Conservation (phyloP, 2,888 invertebrate species). For the Phyllotreta striolata region DNA sequence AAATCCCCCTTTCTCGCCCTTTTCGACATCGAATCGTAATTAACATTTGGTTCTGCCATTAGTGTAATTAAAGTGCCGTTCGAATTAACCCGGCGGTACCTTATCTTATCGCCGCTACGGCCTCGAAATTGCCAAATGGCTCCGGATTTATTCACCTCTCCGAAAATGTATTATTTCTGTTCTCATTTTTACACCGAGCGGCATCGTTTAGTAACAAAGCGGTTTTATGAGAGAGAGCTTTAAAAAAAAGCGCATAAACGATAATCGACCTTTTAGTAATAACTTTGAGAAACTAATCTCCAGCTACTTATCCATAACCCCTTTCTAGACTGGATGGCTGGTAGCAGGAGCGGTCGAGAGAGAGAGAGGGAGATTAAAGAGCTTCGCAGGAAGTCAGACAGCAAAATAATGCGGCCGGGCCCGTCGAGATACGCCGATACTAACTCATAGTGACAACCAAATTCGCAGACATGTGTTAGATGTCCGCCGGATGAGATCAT, state of each 20-base stretch:
- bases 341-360: not conserved
- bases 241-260: not conserved
- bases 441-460: constrained; percentile 61
- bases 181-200: too few relatives aligned
- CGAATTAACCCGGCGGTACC: constrained; percentile 65
- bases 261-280: constrained; percentile 50
- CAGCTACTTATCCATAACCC: constrained; percentile 57
- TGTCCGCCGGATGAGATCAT: constrained; percentile 52
- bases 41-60: constrained; percentile 79
- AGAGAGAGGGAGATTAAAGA: constrained; percentile 58
- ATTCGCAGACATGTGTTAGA: constrained; percentile 61
- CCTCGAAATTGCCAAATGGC: not conserved
- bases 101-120: constrained; percentile 59
- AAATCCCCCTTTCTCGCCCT: constrained; percentile 41
- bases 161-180: too few relatives aligned
- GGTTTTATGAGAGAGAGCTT: too few relatives aligned
- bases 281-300: constrained; percentile 62
- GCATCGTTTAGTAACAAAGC: too few relatives aligned
- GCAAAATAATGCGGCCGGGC: constrained; percentile 55
- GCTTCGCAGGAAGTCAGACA: constrained; percentile 55
- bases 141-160: too few relatives aligned
- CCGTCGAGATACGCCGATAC: constrained; percentile 61
- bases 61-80: constrained; percentile 80
- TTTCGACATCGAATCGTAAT: constrained; percentile 74
- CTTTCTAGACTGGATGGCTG: not conserved